These are phyloP conservation scores for Ceratina calcarata DNA, from an alignment of 1,140 invertebrate genomes.

Conservation along the genomic window DNA sequence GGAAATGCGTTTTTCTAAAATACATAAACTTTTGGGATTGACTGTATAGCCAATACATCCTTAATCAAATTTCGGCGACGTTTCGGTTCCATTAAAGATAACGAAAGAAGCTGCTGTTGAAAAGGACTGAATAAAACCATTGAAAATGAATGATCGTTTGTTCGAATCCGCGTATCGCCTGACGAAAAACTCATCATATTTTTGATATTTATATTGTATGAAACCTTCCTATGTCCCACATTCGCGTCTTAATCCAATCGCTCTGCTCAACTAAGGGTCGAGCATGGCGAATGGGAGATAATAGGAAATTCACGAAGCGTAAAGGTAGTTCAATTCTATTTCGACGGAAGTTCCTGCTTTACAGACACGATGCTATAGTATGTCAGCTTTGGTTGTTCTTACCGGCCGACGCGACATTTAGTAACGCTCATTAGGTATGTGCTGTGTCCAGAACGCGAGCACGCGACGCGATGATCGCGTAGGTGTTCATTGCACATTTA, in stretches of 20 bases:
- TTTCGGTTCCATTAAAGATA: background rate
- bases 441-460: too few species aligned
- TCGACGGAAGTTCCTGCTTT: slow-evolving; percentile 71
- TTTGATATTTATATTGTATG: background rate
- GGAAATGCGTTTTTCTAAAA: too few species aligned
- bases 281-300: slow-evolving; percentile 55
- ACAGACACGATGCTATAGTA: slow-evolving; percentile 51
- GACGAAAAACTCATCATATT: background rate
- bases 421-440: background rate
- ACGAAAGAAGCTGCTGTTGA: background rate
- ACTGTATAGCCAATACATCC: too few species aligned
- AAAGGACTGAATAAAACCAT: background rate
- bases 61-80: background rate
- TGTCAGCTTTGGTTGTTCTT: slow-evolving; percentile 60
- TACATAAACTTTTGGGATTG: too few species aligned
- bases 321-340: slow-evolving; percentile 67
- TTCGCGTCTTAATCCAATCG: slow-evolving; percentile 54
- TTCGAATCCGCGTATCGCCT: background rate
- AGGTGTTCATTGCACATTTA: slow-evolving; percentile 20
- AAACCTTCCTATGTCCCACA: slow-evolving; percentile 21
- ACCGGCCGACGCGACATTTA: slow-evolving; percentile 32
- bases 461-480: slow-evolving; percentile 3
- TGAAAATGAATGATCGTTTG: background rate
- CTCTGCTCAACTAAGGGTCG: slow-evolving; percentile 59
- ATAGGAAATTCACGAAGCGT: slow-evolving; percentile 66